Percentiles rank a stretch among this genome's conserved stretches.
Conservation (phyloP, 2,113 vertebrate genomes). For the Melanocharis versteri region DNA sequence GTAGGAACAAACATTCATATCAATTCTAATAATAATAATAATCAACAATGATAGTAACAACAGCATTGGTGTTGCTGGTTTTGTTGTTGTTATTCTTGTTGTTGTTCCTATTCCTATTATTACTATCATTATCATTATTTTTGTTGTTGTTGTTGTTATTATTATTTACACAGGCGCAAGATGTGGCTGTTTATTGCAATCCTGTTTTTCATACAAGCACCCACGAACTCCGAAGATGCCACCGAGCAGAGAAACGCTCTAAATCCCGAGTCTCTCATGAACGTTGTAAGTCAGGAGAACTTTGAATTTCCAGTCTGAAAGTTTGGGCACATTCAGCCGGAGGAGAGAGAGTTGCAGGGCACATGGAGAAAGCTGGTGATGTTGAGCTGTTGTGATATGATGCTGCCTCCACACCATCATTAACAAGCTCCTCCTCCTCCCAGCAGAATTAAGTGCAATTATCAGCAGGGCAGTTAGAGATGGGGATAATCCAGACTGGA, state of each 20-base stretch:
- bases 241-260: rapidly evolving
- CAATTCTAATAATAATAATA: not conserved
- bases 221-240: rapidly evolving
- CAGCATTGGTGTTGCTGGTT: not conserved
- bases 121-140: not conserved
- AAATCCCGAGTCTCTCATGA: not conserved
- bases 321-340: rapidly evolving
- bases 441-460: not conserved
- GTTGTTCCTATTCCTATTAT: not conserved
- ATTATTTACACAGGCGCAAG: not conserved
- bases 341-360: not conserved
- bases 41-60: not conserved
- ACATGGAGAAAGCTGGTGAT: not conserved
- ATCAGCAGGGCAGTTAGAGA: not conserved
- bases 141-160: not conserved
- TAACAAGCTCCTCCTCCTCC: not conserved
- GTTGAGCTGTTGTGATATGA: rapidly evolving
- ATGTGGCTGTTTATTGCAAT: slow-evolving; percentile 1
- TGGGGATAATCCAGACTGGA: not conserved
- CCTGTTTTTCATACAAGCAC: not conserved
- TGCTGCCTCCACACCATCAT: rapidly evolving
- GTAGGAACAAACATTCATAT: not conserved
- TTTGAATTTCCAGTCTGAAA: not conserved
- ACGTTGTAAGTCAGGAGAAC: slow-evolving; percentile 6
- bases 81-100: too few relatives aligned